Evolutionary conservation across 2,797 vertebrate species (phyloP).

Genomic region (Mus spretus): DNA sequence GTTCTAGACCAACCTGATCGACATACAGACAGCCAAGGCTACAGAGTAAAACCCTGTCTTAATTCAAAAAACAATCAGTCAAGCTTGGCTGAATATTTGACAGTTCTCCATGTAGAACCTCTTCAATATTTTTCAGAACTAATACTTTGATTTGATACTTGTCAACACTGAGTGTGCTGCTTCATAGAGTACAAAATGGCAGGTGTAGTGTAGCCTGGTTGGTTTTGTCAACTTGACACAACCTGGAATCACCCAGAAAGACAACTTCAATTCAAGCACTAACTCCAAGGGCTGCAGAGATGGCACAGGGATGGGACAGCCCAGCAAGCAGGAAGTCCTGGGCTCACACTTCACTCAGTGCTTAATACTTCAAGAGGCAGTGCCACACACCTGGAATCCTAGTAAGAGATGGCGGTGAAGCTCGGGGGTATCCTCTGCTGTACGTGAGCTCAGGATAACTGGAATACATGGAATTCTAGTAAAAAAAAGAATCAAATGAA

Average conservation of each 20-base stretch:
- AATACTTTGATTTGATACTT: background rate
- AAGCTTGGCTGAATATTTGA: background rate
- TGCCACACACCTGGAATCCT: background rate
- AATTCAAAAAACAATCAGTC: background rate
- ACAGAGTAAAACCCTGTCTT: background rate
- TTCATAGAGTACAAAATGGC: background rate
- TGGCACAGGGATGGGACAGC: too few species aligned
- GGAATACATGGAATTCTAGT: background rate
- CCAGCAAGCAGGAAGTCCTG: background rate
- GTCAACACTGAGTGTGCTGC: background rate
- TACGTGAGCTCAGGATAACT: background rate
- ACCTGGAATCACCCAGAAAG: background rate
- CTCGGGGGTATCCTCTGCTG: background rate
- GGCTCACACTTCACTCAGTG: background rate
- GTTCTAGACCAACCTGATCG: background rate
- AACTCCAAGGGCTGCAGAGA: background rate
- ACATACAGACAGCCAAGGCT: background rate
- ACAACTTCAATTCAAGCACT: too few species aligned
- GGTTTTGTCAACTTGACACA: background rate
- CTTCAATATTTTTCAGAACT: background rate
- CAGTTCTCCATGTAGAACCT: background rate
- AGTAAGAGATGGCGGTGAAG: background rate
- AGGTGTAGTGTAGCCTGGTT: too few species aligned
- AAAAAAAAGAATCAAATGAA: background rate
- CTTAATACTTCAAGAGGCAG: background rate